These are phyloP conservation scores for Hybos culiciformis DNA, from an alignment of 2,888 invertebrate genomes.

Conservation along the genomic window DNA sequence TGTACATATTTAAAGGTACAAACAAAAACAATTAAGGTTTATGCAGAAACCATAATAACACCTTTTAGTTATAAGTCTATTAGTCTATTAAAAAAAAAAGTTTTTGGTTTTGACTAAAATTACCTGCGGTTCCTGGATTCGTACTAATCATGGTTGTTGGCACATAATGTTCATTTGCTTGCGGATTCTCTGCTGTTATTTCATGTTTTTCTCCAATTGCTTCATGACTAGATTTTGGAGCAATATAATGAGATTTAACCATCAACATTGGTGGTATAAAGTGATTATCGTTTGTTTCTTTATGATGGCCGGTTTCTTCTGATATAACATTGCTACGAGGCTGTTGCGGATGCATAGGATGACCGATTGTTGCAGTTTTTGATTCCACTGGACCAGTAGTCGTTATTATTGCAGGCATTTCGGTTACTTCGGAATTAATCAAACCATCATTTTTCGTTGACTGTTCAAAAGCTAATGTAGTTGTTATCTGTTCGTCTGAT, in stretches of 20 bases:
- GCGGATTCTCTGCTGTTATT: conserved; percentile 1
- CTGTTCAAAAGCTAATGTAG: conserved; percentile 8
- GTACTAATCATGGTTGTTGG: conserved; percentile 9
- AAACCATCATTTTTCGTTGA: not conserved
- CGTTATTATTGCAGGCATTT: no score
- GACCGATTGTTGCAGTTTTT: conserved; percentile 20
- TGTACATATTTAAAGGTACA: no score
- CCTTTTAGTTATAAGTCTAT: no score
- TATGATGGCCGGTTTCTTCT: conserved; percentile 23
- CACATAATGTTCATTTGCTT: conserved; percentile 7
- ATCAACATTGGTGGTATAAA: conserved; percentile 36
- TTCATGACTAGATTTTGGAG: conserved; percentile 18
- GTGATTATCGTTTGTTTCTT: conserved; percentile 31
- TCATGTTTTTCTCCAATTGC: conserved; percentile 8
- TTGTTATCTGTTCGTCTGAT: not conserved
- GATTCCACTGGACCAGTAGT: not conserved
- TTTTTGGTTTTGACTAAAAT: no score
- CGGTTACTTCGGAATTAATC: no score
- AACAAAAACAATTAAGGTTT: no score
- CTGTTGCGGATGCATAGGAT: conserved; percentile 32
- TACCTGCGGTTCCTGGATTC: conserved; percentile 7
- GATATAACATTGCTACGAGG: conserved; percentile 16
- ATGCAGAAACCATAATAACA: no score
- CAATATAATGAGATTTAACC: conserved; percentile 35
- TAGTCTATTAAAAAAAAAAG: no score